Percentiles rank a stretch among this genome's conserved stretches.
Evolutionary conservation across 1,140 invertebrate species (phyloP).

Genomic region (Augochlora pura): DNA sequence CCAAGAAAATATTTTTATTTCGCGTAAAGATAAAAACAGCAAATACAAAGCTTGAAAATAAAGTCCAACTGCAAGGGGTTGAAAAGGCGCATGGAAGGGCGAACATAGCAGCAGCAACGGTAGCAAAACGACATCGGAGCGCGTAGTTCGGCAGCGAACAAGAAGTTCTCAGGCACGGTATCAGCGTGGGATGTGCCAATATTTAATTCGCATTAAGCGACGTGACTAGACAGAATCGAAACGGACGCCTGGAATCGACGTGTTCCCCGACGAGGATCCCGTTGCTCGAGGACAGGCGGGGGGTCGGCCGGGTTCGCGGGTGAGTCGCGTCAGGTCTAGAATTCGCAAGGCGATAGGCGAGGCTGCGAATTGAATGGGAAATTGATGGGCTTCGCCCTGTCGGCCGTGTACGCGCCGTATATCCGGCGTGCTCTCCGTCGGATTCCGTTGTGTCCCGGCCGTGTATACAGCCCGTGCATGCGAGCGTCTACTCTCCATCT

Average conservation of each 20-base stretch:
- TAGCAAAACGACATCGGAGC: no score
- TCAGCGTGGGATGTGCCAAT: background rate
- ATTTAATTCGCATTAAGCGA: conserved; percentile 27
- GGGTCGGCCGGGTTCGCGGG: background rate
- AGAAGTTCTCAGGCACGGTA: background rate
- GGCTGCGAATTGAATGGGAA: conserved; percentile 70
- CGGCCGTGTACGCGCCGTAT: conserved; percentile 61
- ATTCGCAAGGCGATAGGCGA: conserved; percentile 49
- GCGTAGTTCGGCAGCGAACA: no score
- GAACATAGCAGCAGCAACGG: no score
- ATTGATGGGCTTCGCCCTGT: conserved; percentile 71
- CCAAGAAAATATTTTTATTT: no score
- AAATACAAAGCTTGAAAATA: no score
- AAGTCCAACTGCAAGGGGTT: no score
- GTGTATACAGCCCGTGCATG: conserved; percentile 59
- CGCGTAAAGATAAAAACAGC: no score
- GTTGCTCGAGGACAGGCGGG: background rate
- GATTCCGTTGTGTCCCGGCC: conserved; percentile 64
- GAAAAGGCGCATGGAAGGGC: no score
- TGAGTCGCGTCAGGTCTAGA: conserved; percentile 26
- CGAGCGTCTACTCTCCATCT: conserved; percentile 18
- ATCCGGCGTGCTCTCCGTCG: conserved; percentile 59
- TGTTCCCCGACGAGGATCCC: conserved; percentile 4
- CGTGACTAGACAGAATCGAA: conserved; percentile 19
- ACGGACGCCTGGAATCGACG: conserved; percentile 17